A percentile compares a stretch with the other conserved stretches of the same genome.
Evolutionary conservation across 2,888 invertebrate species (phyloP).

Genomic region (Polydesmus complanatus): DNA sequence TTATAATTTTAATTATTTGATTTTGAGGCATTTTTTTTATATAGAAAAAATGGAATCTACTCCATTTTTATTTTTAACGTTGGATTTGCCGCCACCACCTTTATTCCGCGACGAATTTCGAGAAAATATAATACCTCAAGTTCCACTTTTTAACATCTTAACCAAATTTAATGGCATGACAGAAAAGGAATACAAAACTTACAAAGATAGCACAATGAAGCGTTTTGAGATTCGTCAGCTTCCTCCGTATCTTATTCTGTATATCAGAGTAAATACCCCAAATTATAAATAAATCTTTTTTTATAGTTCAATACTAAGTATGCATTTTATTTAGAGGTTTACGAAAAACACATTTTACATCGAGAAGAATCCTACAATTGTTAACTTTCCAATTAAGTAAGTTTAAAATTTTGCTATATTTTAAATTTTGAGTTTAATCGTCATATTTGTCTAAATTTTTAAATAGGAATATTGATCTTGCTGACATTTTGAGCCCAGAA

Average conservation of each 20-base stretch:
- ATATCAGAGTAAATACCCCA: slow-evolving; percentile 55
- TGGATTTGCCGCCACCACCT: slow-evolving; percentile 94
- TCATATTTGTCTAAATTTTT: background rate
- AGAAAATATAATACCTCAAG: slow-evolving; percentile 96
- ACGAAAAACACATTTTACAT: slow-evolving; percentile 98
- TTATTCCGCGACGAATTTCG: slow-evolving; percentile 92
- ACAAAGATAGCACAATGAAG: slow-evolving; percentile 96
- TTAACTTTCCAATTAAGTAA: slow-evolving; percentile 98
- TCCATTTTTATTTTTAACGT: slow-evolving; percentile 90
- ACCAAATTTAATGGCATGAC: slow-evolving; percentile 90
- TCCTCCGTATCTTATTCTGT: slow-evolving; percentile 87
- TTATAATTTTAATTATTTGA: background rate
- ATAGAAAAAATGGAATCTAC: slow-evolving; percentile 68
- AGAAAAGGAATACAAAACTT: slow-evolving; percentile 98
- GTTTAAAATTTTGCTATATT: slow-evolving; percentile 30
- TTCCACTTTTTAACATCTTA: slow-evolving; percentile 81
- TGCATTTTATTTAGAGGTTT: slow-evolving; percentile 48
- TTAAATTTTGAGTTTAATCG: slow-evolving; percentile 1
- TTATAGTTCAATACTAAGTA: slow-evolving; percentile 1
- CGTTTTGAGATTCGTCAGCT: slow-evolving; percentile 86
- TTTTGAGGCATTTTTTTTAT: slow-evolving; percentile 15
- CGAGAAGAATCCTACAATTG: slow-evolving; percentile 99
- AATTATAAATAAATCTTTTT: slow-evolving; percentile 1
- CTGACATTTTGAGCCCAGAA: slow-evolving; percentile 80
- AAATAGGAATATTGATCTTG: slow-evolving; percentile 84